Evolutionary conservation across 2,888 invertebrate genomes (phyloP).

Genomic region (Hydriomena furcata): DNA sequence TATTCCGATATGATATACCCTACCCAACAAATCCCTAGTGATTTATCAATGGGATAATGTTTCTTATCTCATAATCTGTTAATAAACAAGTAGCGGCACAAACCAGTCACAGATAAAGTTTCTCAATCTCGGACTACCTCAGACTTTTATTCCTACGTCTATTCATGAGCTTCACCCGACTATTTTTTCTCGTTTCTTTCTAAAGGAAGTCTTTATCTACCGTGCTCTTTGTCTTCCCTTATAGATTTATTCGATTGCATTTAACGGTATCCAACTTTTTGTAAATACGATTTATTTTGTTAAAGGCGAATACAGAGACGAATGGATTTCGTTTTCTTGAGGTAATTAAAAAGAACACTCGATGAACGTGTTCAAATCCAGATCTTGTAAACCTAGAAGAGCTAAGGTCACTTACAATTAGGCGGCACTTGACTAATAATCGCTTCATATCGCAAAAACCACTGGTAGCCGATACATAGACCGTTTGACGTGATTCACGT

Average conservation of each 20-base stretch:
- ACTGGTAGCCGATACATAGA: too few species aligned
- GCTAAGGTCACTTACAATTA: too few species aligned
- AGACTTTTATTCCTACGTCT: slow-evolving; percentile 34
- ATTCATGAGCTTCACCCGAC: slow-evolving; percentile 32
- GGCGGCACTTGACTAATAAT: too few species aligned
- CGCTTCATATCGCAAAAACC: too few species aligned
- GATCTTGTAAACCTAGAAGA: too few species aligned
- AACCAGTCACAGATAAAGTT: slow-evolving; percentile 36
- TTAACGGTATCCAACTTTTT: slow-evolving; percentile 10
- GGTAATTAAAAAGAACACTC: too few species aligned
- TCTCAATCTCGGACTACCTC: slow-evolving; percentile 37
- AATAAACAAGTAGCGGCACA: slow-evolving; percentile 29
- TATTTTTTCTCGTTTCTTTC: slow-evolving; percentile 31
- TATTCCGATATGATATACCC: not conserved
- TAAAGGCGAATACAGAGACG: not conserved
- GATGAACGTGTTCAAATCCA: too few species aligned
- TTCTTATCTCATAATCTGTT: slow-evolving; percentile 23
- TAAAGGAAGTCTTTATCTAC: slow-evolving; percentile 31
- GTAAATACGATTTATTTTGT: slow-evolving; percentile 2
- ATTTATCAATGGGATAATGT: slow-evolving; percentile 21
- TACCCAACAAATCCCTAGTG: slow-evolving; percentile 5
- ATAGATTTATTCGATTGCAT: slow-evolving; percentile 19
- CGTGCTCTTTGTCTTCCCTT: slow-evolving; percentile 21
- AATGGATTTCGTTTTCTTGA: too few species aligned
- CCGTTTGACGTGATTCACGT: too few species aligned